These are phyloP conservation scores for Centropus bengalensis DNA, from an alignment of 2,113 vertebrate genomes.

Conservation along the genomic window DNA sequence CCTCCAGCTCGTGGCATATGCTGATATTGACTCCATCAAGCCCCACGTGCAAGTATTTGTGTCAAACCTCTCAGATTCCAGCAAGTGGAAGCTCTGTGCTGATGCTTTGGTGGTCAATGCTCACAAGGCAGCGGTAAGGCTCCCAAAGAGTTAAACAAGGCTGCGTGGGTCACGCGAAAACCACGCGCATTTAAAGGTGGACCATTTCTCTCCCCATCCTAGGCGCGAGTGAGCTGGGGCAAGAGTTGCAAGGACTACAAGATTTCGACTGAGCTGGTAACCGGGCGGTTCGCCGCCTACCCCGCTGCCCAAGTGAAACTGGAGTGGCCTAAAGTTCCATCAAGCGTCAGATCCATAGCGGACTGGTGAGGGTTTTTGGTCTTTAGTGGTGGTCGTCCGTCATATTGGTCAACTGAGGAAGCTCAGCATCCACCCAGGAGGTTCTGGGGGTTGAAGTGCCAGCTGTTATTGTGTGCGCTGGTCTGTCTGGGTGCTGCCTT, in stretches of 20 bases:
- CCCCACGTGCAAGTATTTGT: conserved; percentile 77
- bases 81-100: conserved; percentile 81
- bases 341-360: conserved; percentile 17
- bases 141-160: neutral
- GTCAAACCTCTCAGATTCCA: conserved; percentile 70
- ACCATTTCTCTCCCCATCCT: neutral
- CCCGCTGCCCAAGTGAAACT: conserved; percentile 77
- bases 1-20: conserved; percentile 75
- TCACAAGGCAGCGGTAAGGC: conserved; percentile 82
- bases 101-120: conserved; percentile 76
- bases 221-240: conserved; percentile 77
- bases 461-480: neutral
- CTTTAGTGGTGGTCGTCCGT: neutral
- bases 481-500: neutral
- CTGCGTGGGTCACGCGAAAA: neutral
- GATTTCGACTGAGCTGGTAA: conserved; percentile 68
- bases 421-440: neutral
- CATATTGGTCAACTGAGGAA: neutral
- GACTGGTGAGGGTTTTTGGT: conserved; percentile 69
- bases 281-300: conserved; percentile 69
- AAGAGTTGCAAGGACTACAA: conserved; percentile 75
- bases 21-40: conserved; percentile 50
- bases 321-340: conserved; percentile 71
- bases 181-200: neutral
- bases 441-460: neutral